These are phyloP conservation scores for Hippopotamus amphibius DNA, from an alignment of 2,113 vertebrate genomes.

Conservation along the genomic window DNA sequence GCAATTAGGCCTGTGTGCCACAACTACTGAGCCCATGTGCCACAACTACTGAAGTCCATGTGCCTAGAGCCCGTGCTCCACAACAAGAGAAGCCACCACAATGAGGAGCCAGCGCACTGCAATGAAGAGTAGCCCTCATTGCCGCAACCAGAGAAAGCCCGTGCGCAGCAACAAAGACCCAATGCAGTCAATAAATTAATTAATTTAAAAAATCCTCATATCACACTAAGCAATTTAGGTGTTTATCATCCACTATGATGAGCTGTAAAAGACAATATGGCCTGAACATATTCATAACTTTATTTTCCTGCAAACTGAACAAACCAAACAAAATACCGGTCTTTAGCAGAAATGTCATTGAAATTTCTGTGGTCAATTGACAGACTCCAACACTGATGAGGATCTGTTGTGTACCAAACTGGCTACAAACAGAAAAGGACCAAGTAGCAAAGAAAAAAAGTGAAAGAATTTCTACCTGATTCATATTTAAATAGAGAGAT, in stretches of 20 bases:
- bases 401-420: background rate
- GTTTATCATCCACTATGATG: background rate
- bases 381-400: background rate
- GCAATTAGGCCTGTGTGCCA: too few relatives aligned
- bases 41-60: too few relatives aligned
- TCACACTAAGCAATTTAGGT: background rate
- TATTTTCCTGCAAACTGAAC: background rate
- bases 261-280: background rate
- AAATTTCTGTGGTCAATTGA: slow-evolving; percentile 37
- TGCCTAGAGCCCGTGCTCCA: too few relatives aligned
- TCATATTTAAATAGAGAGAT: background rate
- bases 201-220: background rate
- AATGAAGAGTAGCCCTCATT: too few relatives aligned
- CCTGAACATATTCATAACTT: background rate
- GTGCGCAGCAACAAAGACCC: too few relatives aligned
- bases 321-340: background rate
- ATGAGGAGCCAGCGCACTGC: too few relatives aligned
- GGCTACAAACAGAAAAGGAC: background rate
- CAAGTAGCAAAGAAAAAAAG: background rate
- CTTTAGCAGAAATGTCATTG: background rate
- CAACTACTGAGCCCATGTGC: too few relatives aligned
- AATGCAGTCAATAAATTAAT: too few relatives aligned
- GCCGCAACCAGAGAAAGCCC: too few relatives aligned
- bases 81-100: too few relatives aligned
- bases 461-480: background rate